phyloP scores from a whole-genome alignment of 2,113 vertebrate species.

The Anolis carolinensis region DNA sequence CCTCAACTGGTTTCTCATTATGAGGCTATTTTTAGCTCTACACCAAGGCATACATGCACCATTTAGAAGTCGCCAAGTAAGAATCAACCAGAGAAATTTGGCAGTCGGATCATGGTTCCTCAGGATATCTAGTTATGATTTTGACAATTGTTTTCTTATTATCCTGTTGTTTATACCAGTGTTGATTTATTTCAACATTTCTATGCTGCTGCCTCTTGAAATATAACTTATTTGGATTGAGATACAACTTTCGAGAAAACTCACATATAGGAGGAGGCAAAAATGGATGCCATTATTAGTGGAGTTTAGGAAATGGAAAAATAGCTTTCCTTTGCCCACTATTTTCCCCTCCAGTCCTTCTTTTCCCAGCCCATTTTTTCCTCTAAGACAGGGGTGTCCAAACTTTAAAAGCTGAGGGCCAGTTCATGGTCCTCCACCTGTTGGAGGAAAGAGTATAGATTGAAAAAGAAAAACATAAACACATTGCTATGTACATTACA shows the following conservation, averaged over 20 bases:
- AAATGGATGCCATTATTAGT: not conserved
- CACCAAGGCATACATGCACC: not conserved
- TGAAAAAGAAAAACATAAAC: no score
- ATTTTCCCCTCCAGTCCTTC: not conserved
- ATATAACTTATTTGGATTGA: not conserved
- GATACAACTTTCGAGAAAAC: not conserved
- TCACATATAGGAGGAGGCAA: not conserved
- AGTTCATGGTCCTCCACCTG: no score
- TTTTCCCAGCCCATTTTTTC: not conserved
- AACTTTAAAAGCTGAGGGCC: no score
- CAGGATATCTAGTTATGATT: not conserved
- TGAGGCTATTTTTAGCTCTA: constrained; percentile 17
- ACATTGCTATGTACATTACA: no score
- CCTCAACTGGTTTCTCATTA: constrained; percentile 1
- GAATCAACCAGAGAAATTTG: not conserved
- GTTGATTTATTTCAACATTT: not conserved
- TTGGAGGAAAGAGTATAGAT: no score
- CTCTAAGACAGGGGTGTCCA: no score
- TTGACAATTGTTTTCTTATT: not conserved
- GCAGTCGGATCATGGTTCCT: not conserved
- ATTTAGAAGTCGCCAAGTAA: constrained; percentile 17
- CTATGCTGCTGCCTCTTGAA: not conserved
- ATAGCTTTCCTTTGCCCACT: not conserved
- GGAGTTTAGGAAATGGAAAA: not conserved
- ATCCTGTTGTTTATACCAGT: not conserved